Percentiles rank a stretch among this genome's conserved stretches.
Evolutionary conservation across 2,113 vertebrate species (phyloP).

Genomic region (Uria lomvia): DNA sequence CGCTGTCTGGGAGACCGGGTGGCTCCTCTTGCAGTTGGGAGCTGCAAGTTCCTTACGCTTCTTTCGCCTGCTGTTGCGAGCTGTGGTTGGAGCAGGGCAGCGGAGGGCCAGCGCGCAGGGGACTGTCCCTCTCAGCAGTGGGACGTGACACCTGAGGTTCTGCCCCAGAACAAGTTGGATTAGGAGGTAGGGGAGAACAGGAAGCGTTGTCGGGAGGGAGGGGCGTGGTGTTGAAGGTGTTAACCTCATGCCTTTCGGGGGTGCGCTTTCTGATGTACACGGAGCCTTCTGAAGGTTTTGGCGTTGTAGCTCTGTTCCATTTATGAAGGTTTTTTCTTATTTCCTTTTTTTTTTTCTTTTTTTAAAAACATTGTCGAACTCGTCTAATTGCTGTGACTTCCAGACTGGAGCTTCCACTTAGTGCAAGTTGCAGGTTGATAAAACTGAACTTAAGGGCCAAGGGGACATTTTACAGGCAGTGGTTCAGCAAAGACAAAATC

Average conservation of each 20-base stretch:
- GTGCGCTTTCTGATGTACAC: neutral
- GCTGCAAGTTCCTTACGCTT: rapidly evolving
- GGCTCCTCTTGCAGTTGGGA: neutral
- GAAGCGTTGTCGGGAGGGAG: neutral
- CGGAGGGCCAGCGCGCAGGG: neutral
- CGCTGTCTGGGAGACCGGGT: rapidly evolving
- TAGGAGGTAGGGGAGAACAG: neutral
- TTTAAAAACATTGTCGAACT: neutral
- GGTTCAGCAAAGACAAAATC: neutral
- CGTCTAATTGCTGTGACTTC: neutral
- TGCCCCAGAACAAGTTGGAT: neutral
- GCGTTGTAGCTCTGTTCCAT: neutral
- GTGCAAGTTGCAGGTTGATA: neutral
- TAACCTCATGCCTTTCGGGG: neutral
- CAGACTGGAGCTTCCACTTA: neutral
- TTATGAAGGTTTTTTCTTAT: neutral
- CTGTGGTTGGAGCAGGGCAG: neutral
- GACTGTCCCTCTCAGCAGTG: too few species aligned
- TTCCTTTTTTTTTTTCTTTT: too few species aligned
- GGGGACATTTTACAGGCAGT: neutral
- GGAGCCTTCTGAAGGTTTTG: neutral
- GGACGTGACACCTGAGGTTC: neutral
- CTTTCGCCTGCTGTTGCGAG: too few species aligned
- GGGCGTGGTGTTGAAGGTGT: neutral
- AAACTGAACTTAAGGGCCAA: neutral